These are phyloP conservation scores for Streblospio benedicti DNA, from an alignment of 1,140 invertebrate genomes.

Conservation along the genomic window DNA sequence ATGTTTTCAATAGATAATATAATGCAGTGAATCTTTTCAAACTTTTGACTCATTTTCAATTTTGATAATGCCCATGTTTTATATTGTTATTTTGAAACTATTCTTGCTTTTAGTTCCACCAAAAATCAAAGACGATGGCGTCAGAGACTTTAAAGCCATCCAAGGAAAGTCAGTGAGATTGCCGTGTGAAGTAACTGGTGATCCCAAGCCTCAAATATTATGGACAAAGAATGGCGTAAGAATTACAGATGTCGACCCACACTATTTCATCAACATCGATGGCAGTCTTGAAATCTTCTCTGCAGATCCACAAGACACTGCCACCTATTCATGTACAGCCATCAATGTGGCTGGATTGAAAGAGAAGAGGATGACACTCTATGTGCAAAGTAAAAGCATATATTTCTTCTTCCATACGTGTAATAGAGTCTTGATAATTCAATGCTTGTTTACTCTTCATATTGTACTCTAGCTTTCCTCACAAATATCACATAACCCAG, in stretches of 20 bases:
- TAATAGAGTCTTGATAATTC: too few relatives aligned
- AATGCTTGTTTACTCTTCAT: too few relatives aligned
- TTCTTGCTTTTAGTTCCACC: conserved; percentile 37
- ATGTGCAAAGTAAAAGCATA: conserved; percentile 29
- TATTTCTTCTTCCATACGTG: conserved; percentile 3
- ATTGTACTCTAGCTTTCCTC: too few relatives aligned
- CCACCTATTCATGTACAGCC: conserved; percentile 42
- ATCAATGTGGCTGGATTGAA: conserved; percentile 37
- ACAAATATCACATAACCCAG: too few relatives aligned
- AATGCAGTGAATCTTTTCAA: background rate
- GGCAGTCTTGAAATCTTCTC: conserved; percentile 47
- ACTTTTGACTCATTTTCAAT: background rate
- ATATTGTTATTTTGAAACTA: background rate
- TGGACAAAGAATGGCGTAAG: conserved; percentile 40
- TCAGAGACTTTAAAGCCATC: conserved; percentile 22
- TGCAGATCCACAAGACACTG: conserved; percentile 39
- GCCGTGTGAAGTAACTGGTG: conserved; percentile 44
- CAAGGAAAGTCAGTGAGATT: conserved; percentile 38
- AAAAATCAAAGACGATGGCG: conserved; percentile 25
- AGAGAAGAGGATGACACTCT: conserved; percentile 26
- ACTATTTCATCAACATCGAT: conserved; percentile 40
- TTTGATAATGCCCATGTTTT: background rate
- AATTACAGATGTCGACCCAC: conserved; percentile 39
- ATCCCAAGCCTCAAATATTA: conserved; percentile 38
- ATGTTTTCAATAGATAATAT: background rate